Base-by-base conservation (phyloP, 2,113 vertebrate genomes). In the Rhinolophus ferrumequinum region DNA sequence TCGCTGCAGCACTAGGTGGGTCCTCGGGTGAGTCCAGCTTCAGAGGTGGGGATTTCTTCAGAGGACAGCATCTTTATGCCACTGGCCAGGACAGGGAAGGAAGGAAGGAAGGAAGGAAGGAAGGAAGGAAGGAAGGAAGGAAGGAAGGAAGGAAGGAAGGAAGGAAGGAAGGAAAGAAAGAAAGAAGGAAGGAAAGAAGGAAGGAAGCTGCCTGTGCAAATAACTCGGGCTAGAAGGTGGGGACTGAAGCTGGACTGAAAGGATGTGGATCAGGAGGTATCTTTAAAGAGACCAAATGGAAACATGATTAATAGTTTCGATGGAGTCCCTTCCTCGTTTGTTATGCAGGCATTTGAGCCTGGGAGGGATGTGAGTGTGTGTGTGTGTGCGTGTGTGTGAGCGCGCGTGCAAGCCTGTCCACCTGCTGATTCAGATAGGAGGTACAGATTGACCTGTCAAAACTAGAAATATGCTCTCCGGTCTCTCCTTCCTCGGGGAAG, bases 211-310 rank as follows among this genome's bases (percentile, higher is more conserved):
- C n/a, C 81, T 82, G 18, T 33, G 44, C 41, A 50, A 54, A 79
- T 24, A 85, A 62, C 10, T 41, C 95, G 69, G 75, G 66, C 83
- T 35, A 19, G 26, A 75, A 94, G 54, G 33, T 75, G 52, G 70
- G 28, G 33, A 81, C 75, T 64, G 50, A 82, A 77, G 50, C 56
- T 76, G 26, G 8, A 60, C 9, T 62, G 47, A 73, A 82, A 83
- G 21, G 62, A 70, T 41, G 24, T 3, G 10, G 56, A 52, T 80
- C 13, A 38, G 66, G 50, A 86, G 79, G 35, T 86, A 26, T 79
- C 76, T 93, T 67, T 93, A 93, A 91, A 93, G 77, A 84, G 76
- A 72, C 54, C 52, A 76, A 73, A 62, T 82, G 84, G 84, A 96
- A 97, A 87, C 41, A 50, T 56, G 75, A 93, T 84, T 26, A 73